A percentile compares a stretch with the other conserved stretches of the same genome.
phyloP scores from a whole-genome alignment of 2,888 invertebrate genomes.

The Aphidoletes aphidimyza region DNA sequence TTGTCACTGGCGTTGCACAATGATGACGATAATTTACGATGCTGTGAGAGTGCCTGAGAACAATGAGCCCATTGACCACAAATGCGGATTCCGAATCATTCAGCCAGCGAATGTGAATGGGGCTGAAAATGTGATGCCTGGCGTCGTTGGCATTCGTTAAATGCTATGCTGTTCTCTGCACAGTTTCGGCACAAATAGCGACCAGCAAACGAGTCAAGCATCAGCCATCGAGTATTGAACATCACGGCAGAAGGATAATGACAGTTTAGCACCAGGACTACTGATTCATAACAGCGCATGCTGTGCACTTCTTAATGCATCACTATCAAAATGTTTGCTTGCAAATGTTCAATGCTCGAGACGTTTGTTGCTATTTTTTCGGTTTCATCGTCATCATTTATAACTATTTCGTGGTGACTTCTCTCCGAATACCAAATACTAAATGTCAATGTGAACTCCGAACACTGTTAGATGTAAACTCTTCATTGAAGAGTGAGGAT shows the following conservation, averaged over 20 bases:
- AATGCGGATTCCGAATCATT: constrained; percentile 44
- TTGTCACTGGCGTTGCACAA: constrained; percentile 55
- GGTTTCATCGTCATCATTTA: neutral
- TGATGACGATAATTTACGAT: constrained; percentile 55
- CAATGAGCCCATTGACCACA: constrained; percentile 53
- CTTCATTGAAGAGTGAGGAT: no score
- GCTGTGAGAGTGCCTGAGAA: constrained; percentile 7
- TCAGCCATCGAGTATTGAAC: neutral
- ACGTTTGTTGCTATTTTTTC: constrained; percentile 12
- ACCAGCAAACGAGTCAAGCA: no score
- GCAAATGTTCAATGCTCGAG: neutral
- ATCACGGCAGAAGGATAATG: neutral
- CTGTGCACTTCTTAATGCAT: constrained; percentile 38
- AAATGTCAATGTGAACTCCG: no score
- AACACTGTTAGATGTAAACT: no score
- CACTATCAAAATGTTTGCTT: constrained; percentile 6
- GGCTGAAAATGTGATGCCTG: neutral
- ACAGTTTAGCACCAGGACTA: constrained; percentile 14
- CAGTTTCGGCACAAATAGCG: no score
- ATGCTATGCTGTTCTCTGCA: no score
- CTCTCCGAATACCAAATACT: neutral
- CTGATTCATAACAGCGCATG: constrained; percentile 18
- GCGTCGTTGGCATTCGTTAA: no score
- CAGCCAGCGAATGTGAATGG: neutral
- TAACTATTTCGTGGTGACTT: neutral